These are phyloP conservation scores for Trididemnum nubilum DNA, from an alignment of 23 tunicate species.

Conservation along the genomic window DNA sequence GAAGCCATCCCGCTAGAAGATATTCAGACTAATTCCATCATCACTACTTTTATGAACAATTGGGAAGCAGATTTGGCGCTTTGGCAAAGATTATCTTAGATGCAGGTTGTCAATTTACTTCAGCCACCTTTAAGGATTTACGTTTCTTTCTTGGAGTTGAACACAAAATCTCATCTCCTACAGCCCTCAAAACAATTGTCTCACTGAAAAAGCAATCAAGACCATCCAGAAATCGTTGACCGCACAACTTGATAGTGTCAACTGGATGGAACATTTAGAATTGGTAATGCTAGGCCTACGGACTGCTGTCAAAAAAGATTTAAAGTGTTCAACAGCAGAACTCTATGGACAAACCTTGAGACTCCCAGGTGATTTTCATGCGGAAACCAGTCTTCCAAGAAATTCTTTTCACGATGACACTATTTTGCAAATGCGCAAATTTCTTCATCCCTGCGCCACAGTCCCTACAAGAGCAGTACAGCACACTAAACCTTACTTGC, in stretches of 20 bases:
- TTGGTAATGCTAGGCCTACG: not conserved
- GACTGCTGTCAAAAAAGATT: not conserved
- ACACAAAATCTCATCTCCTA: not conserved
- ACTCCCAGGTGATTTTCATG: not conserved
- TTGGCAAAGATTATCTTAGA: not conserved
- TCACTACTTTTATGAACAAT: not conserved
- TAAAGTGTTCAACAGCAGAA: not conserved
- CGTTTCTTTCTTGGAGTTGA: not conserved
- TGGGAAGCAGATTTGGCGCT: not conserved
- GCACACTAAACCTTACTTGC: not conserved
- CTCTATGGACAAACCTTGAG: conserved; percentile 1
- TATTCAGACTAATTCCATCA: not conserved
- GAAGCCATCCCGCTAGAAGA: not conserved
- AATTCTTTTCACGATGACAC: not conserved
- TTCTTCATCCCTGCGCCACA: not conserved
- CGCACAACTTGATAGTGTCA: not conserved
- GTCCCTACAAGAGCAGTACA: not conserved
- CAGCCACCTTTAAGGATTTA: not conserved
- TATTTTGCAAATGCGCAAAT: not conserved
- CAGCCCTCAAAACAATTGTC: not conserved
- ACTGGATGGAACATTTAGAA: not conserved
- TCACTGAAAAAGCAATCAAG: not conserved
- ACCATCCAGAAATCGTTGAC: not conserved
- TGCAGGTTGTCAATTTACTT: not conserved
- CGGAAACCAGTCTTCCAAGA: not conserved